phyloP scores from a whole-genome alignment of 53 echinoderm and acorn worm species.

The Echinometra lucunter region DNA sequence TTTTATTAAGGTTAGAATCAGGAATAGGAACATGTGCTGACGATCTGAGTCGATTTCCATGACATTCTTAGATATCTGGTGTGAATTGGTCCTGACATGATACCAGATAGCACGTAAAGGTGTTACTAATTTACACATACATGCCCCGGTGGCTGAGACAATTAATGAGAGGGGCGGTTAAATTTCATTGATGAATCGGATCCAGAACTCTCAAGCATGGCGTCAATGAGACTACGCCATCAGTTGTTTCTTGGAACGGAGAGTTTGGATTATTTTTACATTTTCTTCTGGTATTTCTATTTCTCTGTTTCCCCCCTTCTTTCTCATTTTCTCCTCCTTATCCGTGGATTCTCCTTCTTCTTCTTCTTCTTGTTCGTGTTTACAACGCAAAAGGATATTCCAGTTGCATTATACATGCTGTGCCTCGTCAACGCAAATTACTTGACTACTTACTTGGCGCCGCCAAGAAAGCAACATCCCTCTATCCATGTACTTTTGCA shows the following conservation, averaged over 20 bases:
- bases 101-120: conserved; percentile 36
- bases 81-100: conserved; percentile 23
- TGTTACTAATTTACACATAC: conserved; percentile 50
- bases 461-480: background rate
- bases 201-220: background rate
- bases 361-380: background rate
- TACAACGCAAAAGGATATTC: background rate
- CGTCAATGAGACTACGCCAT: background rate
- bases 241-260: background rate
- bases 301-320: background rate
- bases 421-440: background rate
- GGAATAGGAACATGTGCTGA: too few species aligned
- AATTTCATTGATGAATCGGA: conserved; percentile 46
- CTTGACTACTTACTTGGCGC: background rate
- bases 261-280: background rate
- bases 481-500: too few species aligned
- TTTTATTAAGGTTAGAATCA: background rate
- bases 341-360: background rate
- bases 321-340: background rate
- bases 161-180: conserved; percentile 53
- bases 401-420: background rate
- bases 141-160: conserved; percentile 29
- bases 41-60: background rate
- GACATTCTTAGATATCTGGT: background rate
- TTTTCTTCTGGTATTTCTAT: background rate